These are phyloP conservation scores for Sinocyclocheilus anshuiensis DNA, from an alignment of 2,113 vertebrate genomes.

Conservation along the genomic window DNA sequence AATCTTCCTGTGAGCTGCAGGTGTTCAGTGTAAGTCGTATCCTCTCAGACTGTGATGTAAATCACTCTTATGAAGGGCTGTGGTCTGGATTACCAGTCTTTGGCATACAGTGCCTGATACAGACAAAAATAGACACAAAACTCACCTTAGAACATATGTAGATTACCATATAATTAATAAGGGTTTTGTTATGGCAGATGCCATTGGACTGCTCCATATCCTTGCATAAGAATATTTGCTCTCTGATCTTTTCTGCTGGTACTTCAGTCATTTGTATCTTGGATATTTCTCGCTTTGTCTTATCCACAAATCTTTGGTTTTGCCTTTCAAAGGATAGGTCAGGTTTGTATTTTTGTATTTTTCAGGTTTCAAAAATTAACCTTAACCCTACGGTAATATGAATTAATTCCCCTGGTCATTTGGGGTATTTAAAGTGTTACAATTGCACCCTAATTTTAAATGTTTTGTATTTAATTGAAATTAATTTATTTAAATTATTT, in stretches of 20 bases:
- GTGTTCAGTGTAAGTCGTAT: background rate
- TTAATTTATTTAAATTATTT: no score
- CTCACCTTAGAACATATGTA: background rate
- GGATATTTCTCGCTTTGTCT: background rate
- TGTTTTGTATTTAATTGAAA: background rate
- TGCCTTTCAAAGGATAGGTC: background rate
- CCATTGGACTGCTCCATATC: background rate
- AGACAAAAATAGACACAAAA: background rate
- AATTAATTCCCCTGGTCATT: background rate
- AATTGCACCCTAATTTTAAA: background rate
- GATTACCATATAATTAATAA: background rate
- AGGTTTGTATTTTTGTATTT: background rate
- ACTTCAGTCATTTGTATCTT: background rate
- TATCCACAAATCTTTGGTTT: background rate
- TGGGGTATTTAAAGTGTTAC: background rate
- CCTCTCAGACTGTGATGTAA: background rate
- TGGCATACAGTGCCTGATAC: constrained; percentile 8
- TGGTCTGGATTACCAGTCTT: background rate
- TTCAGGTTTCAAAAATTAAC: background rate
- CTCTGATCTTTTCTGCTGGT: background rate
- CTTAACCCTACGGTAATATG: background rate
- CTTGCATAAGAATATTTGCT: background rate
- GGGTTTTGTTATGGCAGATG: background rate
- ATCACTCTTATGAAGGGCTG: constrained; percentile 27
- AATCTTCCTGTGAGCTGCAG: background rate